A percentile compares a stretch with the other conserved stretches of the same genome.
Conservation (phyloP, 2,888 invertebrate genomes). For the Acleris sparsana region DNA sequence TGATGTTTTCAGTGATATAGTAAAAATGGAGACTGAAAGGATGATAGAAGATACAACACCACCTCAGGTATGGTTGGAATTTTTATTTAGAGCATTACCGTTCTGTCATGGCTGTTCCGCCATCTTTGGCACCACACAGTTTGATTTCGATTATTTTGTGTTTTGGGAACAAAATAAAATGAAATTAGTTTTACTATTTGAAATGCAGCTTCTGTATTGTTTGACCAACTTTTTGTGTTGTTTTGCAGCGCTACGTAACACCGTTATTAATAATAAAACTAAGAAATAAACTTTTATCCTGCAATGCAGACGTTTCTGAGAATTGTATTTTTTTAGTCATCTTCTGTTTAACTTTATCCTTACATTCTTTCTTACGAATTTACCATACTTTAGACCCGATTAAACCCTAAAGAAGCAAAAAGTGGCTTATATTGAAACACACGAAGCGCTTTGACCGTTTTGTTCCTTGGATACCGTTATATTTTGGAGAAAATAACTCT, state of each 20-base stretch:
- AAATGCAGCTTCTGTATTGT: not conserved
- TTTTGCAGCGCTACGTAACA: too few species aligned
- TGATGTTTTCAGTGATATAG: constrained; percentile 85
- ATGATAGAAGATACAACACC: constrained; percentile 89
- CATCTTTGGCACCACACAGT: constrained; percentile 71
- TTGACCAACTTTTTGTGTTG: not conserved
- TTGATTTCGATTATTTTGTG: constrained; percentile 59
- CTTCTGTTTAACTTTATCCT: constrained; percentile 26
- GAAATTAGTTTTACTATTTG: constrained; percentile 10
- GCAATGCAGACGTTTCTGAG: constrained; percentile 61
- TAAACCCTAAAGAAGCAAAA: not conserved
- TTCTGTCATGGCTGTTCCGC: constrained; percentile 76
- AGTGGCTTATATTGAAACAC: not conserved
- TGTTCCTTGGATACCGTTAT: constrained; percentile 25
- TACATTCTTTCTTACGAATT: not conserved
- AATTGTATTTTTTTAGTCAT: constrained; percentile 38
- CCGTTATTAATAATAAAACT: not conserved
- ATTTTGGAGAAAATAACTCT: constrained; percentile 10
- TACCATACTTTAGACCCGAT: not conserved
- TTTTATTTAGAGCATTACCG: constrained; percentile 67
- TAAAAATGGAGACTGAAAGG: constrained; percentile 96
- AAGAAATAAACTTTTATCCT: constrained; percentile 44
- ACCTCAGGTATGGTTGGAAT: constrained; percentile 68
- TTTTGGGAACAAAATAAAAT: constrained; percentile 48
- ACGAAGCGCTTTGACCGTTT: not conserved